phyloP scores from a whole-genome alignment of 2,888 invertebrate genomes.

The Meiosimyza platycephala region DNA sequence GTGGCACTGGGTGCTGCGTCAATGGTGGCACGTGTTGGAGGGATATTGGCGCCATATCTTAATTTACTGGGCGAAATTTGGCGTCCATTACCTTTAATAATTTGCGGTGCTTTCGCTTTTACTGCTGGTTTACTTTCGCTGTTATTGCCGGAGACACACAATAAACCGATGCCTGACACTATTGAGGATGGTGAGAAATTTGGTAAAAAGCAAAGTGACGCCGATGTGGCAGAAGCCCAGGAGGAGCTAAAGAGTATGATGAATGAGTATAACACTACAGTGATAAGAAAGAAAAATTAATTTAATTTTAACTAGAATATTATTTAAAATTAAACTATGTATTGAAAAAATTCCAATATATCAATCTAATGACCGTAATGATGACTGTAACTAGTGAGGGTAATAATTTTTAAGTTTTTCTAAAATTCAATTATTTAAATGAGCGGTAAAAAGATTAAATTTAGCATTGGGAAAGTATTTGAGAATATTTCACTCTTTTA shows the following conservation, averaged over 20 bases:
- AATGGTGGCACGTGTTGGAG: conserved; percentile 87
- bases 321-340: no score
- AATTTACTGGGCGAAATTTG: conserved; percentile 75
- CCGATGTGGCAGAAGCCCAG: conserved; percentile 39
- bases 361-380: no score
- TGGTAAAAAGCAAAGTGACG: conserved; percentile 64
- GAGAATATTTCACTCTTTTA: no score
- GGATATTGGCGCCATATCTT: conserved; percentile 77
- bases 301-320: no score
- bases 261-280: conserved; percentile 3
- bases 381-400: no score
- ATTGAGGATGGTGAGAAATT: conserved; percentile 82
- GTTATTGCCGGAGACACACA: conserved; percentile 82
- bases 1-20: conserved; percentile 89
- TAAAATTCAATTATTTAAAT: no score
- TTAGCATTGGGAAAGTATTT: no score
- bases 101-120: conserved; percentile 80
- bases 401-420: no score
- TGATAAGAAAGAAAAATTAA: no score
- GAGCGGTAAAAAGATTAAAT: no score
- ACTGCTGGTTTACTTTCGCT: conserved; percentile 78
- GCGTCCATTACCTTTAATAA: conserved; percentile 77
- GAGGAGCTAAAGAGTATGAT: conserved; percentile 56
- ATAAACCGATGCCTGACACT: conserved; percentile 82
- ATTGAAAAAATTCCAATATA: no score